Base-by-base conservation (phyloP, 2,888 invertebrate genomes). In the Onthophagus sagittarius region DNA sequence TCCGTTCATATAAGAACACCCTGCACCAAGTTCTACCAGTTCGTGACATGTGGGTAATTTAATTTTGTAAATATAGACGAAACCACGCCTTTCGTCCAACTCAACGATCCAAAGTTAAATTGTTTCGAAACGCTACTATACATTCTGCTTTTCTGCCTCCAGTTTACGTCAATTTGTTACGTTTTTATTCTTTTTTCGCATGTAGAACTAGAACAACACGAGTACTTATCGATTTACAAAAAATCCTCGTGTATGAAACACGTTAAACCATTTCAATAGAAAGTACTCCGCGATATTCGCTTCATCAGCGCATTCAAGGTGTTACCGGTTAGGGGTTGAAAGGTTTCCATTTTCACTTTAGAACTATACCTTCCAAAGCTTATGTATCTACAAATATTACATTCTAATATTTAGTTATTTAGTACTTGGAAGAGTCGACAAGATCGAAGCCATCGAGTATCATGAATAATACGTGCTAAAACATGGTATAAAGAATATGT, bases 41-140 rank as follows among this genome's bases (percentile, higher is more conserved):
- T 64, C 64, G 39, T 64, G 72, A 64, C 72, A 39, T 39, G 39
- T 64, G 64, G 64, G 72, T 72, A 72, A 72, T 72, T 65, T 65
- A 72, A 72, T 72, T 72, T 65, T 53, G 64, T 23, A 72, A 72
- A 72, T 72, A 72, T 72, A 64, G 67, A 39, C 64, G 64, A 15
- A 13, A 2, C n/a, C 23, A 23, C 67, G 67, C 23, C 32, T 32
- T 11, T 11, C 39, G 39, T 11, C 39, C 39, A 53, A 53, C 11
- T 53, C 39, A 53, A 53, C 67, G 67, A 67, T 67, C 32, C 67
- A 67, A 67, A 67, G 67, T 67, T 67, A 67, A 67, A 67, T 67
- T 67, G 67, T 67, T 67, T 53, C 39, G 39, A 53, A 53, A 53
- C 39, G 39, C 39, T 11, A 11, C 39, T 53, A 53, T 53, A 53